Conservation (phyloP, 2,888 invertebrate species). For the Tenthredo scrophulariae region DNA sequence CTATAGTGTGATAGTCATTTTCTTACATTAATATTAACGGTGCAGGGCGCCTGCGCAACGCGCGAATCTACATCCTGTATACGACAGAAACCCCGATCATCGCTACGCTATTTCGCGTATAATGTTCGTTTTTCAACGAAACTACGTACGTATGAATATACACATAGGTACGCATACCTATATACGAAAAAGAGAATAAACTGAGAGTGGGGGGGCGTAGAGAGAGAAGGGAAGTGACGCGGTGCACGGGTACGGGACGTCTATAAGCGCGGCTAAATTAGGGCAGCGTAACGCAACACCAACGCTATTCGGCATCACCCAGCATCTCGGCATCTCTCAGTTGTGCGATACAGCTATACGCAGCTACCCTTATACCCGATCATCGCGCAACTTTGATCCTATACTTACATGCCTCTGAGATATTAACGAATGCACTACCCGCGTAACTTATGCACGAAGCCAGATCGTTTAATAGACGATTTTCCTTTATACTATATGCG, state of each 20-base stretch:
- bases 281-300: constrained; percentile 78
- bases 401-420: background rate
- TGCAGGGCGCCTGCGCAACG: background rate
- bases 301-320: constrained; percentile 59
- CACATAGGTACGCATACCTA: background rate
- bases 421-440: background rate
- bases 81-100: background rate
- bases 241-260: background rate
- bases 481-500: no score
- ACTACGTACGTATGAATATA: background rate
- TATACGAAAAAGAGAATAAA: background rate
- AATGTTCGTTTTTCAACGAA: background rate
- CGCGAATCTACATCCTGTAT: background rate
- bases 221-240: constrained; percentile 33
- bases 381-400: background rate
- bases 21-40: no score
- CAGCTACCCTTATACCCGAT: background rate
- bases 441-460: background rate
- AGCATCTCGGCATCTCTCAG: constrained; percentile 25
- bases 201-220: background rate
- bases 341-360: background rate
- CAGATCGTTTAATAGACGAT: no score
- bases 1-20: no score
- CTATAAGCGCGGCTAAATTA: constrained; percentile 75
- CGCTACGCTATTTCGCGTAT: background rate